Percentiles rank a stretch among this genome's conserved stretches.
These are phyloP conservation scores for Brienomyrus brachyistius DNA, from an alignment of 2,113 vertebrate species.

Conservation along the genomic window DNA sequence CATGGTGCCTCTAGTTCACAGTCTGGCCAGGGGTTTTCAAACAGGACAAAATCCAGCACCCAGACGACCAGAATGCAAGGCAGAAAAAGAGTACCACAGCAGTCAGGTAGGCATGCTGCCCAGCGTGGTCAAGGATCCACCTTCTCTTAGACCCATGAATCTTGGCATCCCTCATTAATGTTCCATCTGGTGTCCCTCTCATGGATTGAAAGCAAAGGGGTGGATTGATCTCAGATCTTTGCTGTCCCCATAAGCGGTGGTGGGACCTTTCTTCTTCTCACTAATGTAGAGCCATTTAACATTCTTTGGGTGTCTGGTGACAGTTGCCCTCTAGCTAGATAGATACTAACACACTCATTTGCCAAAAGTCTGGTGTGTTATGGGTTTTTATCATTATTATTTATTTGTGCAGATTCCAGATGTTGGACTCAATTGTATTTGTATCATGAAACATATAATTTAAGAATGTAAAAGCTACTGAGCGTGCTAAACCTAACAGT, in stretches of 20 bases:
- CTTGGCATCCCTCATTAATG: slow-evolving; percentile 45
- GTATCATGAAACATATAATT: slow-evolving; percentile 44
- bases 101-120: slow-evolving; percentile 69
- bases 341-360: slow-evolving; percentile 57
- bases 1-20: slow-evolving; percentile 30
- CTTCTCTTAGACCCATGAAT: slow-evolving; percentile 38
- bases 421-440: slow-evolving; percentile 40
- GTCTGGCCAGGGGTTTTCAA: slow-evolving; percentile 29
- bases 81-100: slow-evolving; percentile 44
- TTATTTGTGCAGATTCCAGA: slow-evolving; percentile 14
- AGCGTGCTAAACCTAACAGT: neutral
- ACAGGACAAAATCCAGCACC: slow-evolving; percentile 28
- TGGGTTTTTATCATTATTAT: slow-evolving; percentile 11
- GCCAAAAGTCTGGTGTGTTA: slow-evolving; percentile 33
- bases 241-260: slow-evolving; percentile 59
- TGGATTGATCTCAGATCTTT: slow-evolving; percentile 45
- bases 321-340: slow-evolving; percentile 49
- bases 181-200: slow-evolving; percentile 50
- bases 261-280: slow-evolving; percentile 52
- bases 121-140: slow-evolving; percentile 46
- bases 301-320: slow-evolving; percentile 41
- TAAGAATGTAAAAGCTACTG: neutral
- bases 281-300: slow-evolving; percentile 65
- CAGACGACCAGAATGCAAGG: slow-evolving; percentile 34
- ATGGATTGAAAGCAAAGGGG: slow-evolving; percentile 58